A percentile compares a stretch with the other conserved stretches of the same genome.
These are phyloP conservation scores for Noctua comes DNA, from an alignment of 2,888 invertebrate genomes.

Conservation along the genomic window DNA sequence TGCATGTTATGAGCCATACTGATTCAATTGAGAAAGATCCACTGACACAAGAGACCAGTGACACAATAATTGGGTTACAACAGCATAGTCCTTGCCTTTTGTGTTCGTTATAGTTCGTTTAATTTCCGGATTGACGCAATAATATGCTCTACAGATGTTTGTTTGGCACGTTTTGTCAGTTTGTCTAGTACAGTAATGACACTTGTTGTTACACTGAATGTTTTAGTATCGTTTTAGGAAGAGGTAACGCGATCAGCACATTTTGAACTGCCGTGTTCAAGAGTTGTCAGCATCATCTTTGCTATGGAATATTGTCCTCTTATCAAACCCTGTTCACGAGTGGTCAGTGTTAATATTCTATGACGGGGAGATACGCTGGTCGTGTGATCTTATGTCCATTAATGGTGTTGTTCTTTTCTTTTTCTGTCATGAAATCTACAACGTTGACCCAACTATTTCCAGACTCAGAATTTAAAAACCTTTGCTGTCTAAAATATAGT, in stretches of 20 bases:
- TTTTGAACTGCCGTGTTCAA: background rate
- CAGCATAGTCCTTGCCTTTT: conserved; percentile 3
- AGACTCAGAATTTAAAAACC: conserved; percentile 10
- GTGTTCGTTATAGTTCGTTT: conserved; percentile 11
- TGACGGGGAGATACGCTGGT: background rate
- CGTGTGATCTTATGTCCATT: background rate
- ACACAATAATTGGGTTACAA: conserved; percentile 3
- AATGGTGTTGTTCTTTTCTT: background rate
- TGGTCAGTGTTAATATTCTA: too few relatives aligned
- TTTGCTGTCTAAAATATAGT: conserved; percentile 3
- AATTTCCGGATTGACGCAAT: conserved; percentile 20
- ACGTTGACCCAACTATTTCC: background rate
- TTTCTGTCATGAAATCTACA: background rate
- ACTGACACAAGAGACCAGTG: background rate
- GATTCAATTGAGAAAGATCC: background rate
- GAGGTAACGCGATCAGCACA: background rate
- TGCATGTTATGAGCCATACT: background rate
- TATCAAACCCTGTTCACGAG: background rate
- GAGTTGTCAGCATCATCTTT: too few relatives aligned
- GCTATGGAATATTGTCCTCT: background rate
- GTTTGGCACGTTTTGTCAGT: background rate
- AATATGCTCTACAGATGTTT: conserved; percentile 25
- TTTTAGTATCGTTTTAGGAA: background rate
- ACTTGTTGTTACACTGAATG: background rate
- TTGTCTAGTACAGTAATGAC: background rate